phyloP scores from a whole-genome alignment of 2,888 invertebrate species.

The Tholera decimalis region DNA sequence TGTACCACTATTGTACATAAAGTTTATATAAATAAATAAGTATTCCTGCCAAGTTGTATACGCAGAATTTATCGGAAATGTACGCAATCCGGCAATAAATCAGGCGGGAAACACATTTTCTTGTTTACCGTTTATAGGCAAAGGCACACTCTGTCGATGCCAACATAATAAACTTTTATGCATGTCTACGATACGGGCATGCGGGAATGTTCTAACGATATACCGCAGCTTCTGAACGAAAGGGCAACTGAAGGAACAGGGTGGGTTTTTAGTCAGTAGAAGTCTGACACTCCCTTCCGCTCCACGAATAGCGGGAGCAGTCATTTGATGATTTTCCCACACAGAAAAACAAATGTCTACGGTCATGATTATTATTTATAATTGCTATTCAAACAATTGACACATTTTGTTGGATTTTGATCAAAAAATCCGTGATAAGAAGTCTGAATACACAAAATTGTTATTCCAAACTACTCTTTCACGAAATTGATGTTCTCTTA shows the following conservation, averaged over 20 bases:
- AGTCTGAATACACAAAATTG: not conserved
- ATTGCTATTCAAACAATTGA: not conserved
- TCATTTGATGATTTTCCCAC: too few species aligned
- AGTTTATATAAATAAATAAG: too few species aligned
- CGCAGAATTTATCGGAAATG: conserved; percentile 37
- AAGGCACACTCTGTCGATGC: conserved; percentile 22
- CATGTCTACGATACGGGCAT: not conserved
- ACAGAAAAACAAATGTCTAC: too few species aligned
- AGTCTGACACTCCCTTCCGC: too few species aligned
- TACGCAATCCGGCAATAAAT: conserved; percentile 45
- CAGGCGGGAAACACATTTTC: conserved; percentile 47
- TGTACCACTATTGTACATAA: too few species aligned
- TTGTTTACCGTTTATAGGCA: conserved; percentile 32
- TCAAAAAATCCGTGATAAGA: too few species aligned
- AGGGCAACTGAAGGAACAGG: too few species aligned
- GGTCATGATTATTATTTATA: conserved; percentile 19
- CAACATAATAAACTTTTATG: conserved; percentile 36
- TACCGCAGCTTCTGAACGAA: too few species aligned
- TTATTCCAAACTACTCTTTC: not conserved
- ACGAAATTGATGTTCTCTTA: not conserved
- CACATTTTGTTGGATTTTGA: not conserved
- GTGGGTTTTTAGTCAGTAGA: too few species aligned
- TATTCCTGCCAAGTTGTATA: conserved; percentile 24
- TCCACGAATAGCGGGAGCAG: too few species aligned
- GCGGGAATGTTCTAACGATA: too few species aligned